These are phyloP conservation scores for Odocoileus virginianus DNA, from an alignment of 2,113 vertebrate species.

Conservation along the genomic window DNA sequence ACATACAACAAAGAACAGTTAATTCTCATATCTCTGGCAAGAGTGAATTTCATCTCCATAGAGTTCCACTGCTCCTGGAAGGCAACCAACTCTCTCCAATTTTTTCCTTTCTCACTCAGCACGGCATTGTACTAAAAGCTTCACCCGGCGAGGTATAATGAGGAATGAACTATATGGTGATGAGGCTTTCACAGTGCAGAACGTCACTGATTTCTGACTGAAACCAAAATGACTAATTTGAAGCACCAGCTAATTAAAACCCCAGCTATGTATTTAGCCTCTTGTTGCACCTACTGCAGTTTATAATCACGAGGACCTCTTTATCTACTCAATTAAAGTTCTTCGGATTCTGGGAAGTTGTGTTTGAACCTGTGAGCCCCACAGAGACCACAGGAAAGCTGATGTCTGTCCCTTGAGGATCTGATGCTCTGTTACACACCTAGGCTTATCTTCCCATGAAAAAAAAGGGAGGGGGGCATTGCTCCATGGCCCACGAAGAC, in stretches of 20 bases:
- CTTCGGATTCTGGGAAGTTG: conserved; percentile 79
- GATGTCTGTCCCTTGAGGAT: conserved; percentile 62
- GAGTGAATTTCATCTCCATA: conserved; percentile 83
- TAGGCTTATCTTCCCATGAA: conserved; percentile 46
- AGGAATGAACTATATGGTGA: conserved; percentile 82
- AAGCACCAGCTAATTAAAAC: conserved; percentile 91
- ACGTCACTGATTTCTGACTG: conserved; percentile 87
- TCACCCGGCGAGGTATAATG: conserved; percentile 84
- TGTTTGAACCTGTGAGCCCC: conserved; percentile 77
- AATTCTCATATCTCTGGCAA: conserved; percentile 76
- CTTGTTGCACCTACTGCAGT: conserved; percentile 88
- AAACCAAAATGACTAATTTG: conserved; percentile 91
- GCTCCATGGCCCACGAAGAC: neutral
- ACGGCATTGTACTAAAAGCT: conserved; percentile 80
- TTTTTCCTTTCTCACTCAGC: conserved; percentile 80
- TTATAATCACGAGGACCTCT: conserved; percentile 89
- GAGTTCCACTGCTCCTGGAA: conserved; percentile 83
- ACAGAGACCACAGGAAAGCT: conserved; percentile 63
- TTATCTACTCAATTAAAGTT: conserved; percentile 88
- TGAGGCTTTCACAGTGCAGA: conserved; percentile 82
- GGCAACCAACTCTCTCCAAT: conserved; percentile 83
- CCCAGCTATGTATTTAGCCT: conserved; percentile 90
- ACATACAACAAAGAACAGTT: conserved; percentile 72
- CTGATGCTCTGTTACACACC: conserved; percentile 30
- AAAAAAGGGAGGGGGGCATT: neutral